Percentiles rank a stretch among this genome's conserved stretches.
These are phyloP conservation scores for Tachina grossa DNA, from an alignment of 2,888 invertebrate genomes.

Conservation along the genomic window DNA sequence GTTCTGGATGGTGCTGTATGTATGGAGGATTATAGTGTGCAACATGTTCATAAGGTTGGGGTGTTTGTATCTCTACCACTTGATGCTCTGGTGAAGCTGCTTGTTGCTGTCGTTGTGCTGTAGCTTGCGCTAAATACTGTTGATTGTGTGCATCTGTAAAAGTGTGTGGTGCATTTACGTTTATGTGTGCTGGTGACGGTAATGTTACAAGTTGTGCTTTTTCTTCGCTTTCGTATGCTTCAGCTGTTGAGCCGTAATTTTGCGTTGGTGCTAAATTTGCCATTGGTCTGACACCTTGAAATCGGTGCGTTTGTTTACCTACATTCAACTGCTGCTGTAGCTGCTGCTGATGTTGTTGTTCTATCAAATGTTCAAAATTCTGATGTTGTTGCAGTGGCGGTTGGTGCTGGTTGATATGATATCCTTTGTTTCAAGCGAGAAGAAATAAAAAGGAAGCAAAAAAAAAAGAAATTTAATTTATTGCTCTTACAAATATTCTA, in stretches of 20 bases:
- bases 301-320: constrained; percentile 62
- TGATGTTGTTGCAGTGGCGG: constrained; percentile 66
- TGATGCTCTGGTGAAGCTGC: constrained; percentile 26
- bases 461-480: constrained; percentile 32
- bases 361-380: constrained; percentile 63
- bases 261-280: constrained; percentile 63
- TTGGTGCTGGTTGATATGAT: constrained; percentile 65
- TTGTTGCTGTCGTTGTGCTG: constrained; percentile 42
- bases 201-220: constrained; percentile 42
- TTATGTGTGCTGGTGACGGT: constrained; percentile 36
- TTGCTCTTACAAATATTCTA: constrained; percentile 43
- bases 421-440: constrained; percentile 35
- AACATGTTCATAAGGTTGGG: constrained; percentile 71
- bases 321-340: constrained; percentile 60
- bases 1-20: constrained; percentile 72
- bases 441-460: constrained; percentile 1
- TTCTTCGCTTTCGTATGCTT: constrained; percentile 45
- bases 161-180: constrained; percentile 44
- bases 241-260: constrained; percentile 39
- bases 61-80: constrained; percentile 48
- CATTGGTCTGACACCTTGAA: constrained; percentile 66
- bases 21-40: constrained; percentile 79
- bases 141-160: constrained; percentile 53
- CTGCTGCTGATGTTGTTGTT: constrained; percentile 67
- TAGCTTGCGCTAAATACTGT: constrained; percentile 44